phyloP scores from a whole-genome alignment of 2,888 invertebrate genomes.

The Folsomia manolachei region DNA sequence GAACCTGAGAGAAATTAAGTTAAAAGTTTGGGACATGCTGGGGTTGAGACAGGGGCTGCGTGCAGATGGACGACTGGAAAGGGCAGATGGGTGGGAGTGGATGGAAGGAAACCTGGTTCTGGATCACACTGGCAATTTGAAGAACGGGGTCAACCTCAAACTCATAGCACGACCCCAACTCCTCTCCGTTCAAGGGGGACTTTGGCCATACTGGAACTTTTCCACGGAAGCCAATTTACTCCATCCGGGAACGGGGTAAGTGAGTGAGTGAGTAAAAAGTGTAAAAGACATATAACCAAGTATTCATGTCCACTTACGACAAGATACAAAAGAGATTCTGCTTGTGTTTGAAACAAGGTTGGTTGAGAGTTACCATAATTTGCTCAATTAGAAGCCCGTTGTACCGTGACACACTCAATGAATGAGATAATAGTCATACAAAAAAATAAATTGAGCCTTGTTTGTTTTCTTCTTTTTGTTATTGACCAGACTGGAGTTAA shows the following conservation, averaged over 20 bases:
- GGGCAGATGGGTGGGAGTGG: constrained; percentile 23
- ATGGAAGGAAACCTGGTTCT: constrained; percentile 44
- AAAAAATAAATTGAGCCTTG: neutral
- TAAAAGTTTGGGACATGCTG: constrained; percentile 13
- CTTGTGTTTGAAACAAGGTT: neutral
- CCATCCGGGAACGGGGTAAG: constrained; percentile 50
- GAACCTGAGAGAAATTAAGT: neutral
- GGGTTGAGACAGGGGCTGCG: constrained; percentile 31
- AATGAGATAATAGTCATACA: too few relatives aligned
- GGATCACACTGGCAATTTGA: constrained; percentile 47
- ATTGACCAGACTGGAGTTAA: constrained; percentile 46
- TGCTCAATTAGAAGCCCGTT: neutral
- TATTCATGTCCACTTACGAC: neutral
- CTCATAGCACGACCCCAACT: constrained; percentile 39
- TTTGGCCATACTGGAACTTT: constrained; percentile 44
- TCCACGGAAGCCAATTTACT: constrained; percentile 39
- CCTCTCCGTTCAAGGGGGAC: constrained; percentile 10
- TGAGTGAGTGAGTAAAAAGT: neutral
- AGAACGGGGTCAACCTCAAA: constrained; percentile 43
- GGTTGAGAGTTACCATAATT: neutral
- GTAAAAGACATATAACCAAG: too few relatives aligned
- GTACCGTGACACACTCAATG: neutral
- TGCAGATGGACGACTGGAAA: constrained; percentile 27
- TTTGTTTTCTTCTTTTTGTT: constrained; percentile 25
- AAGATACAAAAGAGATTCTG: constrained; percentile 5